A percentile compares a stretch with the other conserved stretches of the same genome.
Conservation (phyloP, 1,140 invertebrate species). For the Drosophila littoralis region DNA sequence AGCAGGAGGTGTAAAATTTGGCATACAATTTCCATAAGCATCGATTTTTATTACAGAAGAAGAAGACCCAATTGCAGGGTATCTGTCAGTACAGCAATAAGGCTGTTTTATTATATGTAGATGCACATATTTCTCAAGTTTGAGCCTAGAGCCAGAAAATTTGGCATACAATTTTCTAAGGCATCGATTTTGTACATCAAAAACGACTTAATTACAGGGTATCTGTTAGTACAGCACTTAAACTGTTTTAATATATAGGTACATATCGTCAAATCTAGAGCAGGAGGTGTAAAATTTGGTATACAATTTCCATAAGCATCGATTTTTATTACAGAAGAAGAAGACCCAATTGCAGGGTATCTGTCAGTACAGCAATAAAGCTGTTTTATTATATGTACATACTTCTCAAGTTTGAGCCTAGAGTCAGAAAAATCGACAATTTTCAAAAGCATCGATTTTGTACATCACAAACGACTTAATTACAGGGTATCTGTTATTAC, state of each 20-base stretch:
- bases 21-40: not conserved
- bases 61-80: not conserved
- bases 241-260: too few relatives aligned
- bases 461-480: too few relatives aligned
- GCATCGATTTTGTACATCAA: too few relatives aligned
- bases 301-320: not conserved
- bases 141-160: not conserved
- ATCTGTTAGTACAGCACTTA: too few relatives aligned
- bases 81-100: not conserved
- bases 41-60: not conserved
- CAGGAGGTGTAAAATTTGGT: not conserved
- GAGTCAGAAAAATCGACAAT: not conserved
- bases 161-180: not conserved
- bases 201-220: too few relatives aligned
- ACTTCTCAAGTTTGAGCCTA: constrained; percentile 6
- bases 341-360: constrained; percentile 3
- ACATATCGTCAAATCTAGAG: not conserved
- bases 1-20: not conserved
- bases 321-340: not conserved
- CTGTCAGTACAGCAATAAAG: not conserved
- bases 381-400: not conserved
- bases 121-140: too few relatives aligned
- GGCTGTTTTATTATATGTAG: too few relatives aligned
- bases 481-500: too few relatives aligned
- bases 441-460: not conserved